Percentiles rank a stretch among this genome's conserved stretches.
Conservation (phyloP, 64 coral and sea anemone species). For the Hydrozoanthus tunicans region DNA sequence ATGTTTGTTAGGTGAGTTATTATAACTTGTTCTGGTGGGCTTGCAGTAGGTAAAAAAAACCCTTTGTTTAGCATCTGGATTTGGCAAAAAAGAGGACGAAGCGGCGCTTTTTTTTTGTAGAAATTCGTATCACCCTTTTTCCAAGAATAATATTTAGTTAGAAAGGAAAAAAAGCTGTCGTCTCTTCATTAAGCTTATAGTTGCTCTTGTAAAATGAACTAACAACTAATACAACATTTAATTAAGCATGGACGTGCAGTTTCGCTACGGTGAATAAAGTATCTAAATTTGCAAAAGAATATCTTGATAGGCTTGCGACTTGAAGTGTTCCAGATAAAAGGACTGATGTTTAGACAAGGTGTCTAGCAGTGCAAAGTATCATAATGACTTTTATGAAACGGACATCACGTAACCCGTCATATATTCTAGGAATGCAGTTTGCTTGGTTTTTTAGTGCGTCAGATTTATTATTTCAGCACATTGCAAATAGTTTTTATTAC, state of each 20-base stretch:
- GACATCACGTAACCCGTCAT: neutral
- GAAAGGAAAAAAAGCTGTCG: neutral
- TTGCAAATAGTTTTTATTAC: neutral
- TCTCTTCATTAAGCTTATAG: constrained; percentile 11
- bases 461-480: neutral
- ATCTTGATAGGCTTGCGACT: neutral
- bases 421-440: neutral
- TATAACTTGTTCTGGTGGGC: neutral
- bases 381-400: constrained; percentile 6
- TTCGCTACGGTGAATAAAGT: neutral
- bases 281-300: neutral
- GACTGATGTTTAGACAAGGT: neutral
- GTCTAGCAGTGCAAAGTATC: neutral
- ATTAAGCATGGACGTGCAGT: neutral
- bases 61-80: neutral
- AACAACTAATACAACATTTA: constrained; percentile 4
- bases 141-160: neutral
- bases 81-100: neutral
- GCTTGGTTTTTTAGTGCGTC: neutral
- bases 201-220: neutral
- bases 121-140: neutral
- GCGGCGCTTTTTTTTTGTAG: neutral
- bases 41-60: neutral
- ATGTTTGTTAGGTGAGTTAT: neutral
- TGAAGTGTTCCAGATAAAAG: neutral